Base-by-base conservation (phyloP, 2,797 vertebrate genomes). In the Clamator glandarius region DNA sequence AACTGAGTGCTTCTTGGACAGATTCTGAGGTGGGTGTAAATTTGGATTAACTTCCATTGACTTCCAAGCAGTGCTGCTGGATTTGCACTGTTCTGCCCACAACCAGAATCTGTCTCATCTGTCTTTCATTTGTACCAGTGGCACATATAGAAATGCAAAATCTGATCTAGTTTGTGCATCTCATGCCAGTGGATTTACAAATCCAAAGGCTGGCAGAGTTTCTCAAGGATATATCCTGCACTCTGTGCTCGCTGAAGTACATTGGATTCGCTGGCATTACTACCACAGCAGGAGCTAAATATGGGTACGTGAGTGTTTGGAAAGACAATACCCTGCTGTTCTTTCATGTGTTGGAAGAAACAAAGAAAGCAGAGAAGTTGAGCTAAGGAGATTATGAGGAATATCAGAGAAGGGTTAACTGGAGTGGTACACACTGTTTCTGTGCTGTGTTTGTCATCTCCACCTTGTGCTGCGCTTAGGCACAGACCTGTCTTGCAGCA, bases 401-500 rank as follows among this genome's bases (percentile, higher is more conserved):
- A 41, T 79, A 90, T 68, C 52, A 57, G 50, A 86, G 69, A 96
- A 92, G 87, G 87, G 91, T 95, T 95, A 96, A 94, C 39, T 72
- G 72, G 35, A 91, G 54, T 31, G 72, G 68, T 62, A 48, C 58
- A 55, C 1, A 1, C 76, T 73, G 46, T 50, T 81, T 76, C 89
- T 93, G 8, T 61, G 62, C 95, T 75, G 31, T 84, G 81, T 95
- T 95, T 92, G 84, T 86, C 52, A 3, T 90, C 93, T 86, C 92
- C 91, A 69, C 82, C 84, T 93, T 84, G 64, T 83, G 79, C 81
- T 4, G 26, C 58, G 86, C 87, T 92, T 63, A 61, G 73, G 70
- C 67, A 76, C 87, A 86, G 91, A 97, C 95, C 91, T 96, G 94
- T 92, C 94, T 64, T 94, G 92, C 93, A 95, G 80, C 93, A 95